Conservation (phyloP, 1,140 invertebrate genomes). For the Zaprionus nigranus region DNA sequence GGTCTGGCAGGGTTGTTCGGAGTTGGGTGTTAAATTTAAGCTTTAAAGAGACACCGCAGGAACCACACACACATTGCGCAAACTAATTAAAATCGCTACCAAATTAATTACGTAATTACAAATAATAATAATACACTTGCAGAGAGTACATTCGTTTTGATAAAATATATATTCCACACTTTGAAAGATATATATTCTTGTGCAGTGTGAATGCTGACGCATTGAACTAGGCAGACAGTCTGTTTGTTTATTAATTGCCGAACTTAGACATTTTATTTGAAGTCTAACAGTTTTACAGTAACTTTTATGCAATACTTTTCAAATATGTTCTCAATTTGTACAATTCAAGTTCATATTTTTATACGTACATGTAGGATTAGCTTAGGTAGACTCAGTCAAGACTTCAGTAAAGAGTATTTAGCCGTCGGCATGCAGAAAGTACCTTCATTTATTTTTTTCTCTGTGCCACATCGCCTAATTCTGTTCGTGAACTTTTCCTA, state of each 20-base stretch:
- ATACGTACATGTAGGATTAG: too few relatives aligned
- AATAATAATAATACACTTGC: conserved; percentile 40
- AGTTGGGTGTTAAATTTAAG: neutral
- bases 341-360: too few relatives aligned
- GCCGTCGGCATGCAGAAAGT: neutral
- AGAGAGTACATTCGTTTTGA: conserved; percentile 31
- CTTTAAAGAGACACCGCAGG: conserved; percentile 34
- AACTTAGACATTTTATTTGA: too few relatives aligned
- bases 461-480: neutral
- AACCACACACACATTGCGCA: conserved; percentile 46
- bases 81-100: conserved; percentile 61
- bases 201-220: neutral
- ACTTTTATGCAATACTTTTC: too few relatives aligned
- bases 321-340: too few relatives aligned
- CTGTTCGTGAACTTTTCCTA: neutral
- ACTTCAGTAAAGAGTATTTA: neutral
- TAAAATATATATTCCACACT: neutral
- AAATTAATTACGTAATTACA: conserved; percentile 81
- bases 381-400: too few relatives aligned
- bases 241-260: too few relatives aligned
- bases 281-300: too few relatives aligned
- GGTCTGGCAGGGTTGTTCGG: neutral
- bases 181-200: neutral
- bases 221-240: too few relatives aligned
- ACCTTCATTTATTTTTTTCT: neutral